phyloP scores from a whole-genome alignment of 2,888 invertebrate genomes.

The Drosophila nr. perissopoda region DNA sequence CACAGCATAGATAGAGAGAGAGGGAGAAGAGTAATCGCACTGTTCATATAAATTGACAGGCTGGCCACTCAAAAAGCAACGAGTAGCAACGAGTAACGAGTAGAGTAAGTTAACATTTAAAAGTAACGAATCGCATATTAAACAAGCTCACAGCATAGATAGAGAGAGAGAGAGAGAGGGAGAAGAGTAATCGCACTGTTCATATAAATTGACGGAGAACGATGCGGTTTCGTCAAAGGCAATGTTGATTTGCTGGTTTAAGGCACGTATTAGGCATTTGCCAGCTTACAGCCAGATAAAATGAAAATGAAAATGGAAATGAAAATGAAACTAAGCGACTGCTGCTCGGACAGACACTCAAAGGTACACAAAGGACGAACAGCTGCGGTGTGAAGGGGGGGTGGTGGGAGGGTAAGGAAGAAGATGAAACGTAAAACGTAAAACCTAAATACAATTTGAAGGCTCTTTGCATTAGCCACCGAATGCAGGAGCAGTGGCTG shows the following conservation, averaged over 20 bases:
- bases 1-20: too few species aligned
- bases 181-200: background rate
- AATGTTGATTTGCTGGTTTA: constrained; percentile 41
- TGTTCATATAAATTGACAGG: background rate
- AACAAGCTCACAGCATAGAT: background rate
- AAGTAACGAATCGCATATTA: background rate
- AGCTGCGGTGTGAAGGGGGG: background rate
- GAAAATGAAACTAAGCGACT: constrained; percentile 41
- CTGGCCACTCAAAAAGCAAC: background rate
- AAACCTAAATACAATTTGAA: constrained; percentile 63
- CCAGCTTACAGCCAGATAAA: constrained; percentile 40
- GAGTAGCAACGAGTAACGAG: constrained; percentile 1
- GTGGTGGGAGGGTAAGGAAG: background rate
- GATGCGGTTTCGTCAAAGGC: constrained; percentile 9
- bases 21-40: background rate
- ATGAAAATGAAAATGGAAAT: constrained; percentile 6
- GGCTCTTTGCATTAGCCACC: constrained; percentile 68
- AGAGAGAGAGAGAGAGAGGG: background rate
- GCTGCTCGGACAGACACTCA: constrained; percentile 3
- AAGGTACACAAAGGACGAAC: constrained; percentile 18
- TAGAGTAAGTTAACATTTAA: background rate
- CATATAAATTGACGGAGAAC: background rate
- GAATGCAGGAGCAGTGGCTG: constrained; percentile 39
- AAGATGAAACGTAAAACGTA: constrained; percentile 2
- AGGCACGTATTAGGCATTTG: constrained; percentile 35